Percentiles rank a stretch among this genome's conserved stretches.
phyloP scores from a whole-genome alignment of 2,797 vertebrate species.

The Urophycis tenuis region DNA sequence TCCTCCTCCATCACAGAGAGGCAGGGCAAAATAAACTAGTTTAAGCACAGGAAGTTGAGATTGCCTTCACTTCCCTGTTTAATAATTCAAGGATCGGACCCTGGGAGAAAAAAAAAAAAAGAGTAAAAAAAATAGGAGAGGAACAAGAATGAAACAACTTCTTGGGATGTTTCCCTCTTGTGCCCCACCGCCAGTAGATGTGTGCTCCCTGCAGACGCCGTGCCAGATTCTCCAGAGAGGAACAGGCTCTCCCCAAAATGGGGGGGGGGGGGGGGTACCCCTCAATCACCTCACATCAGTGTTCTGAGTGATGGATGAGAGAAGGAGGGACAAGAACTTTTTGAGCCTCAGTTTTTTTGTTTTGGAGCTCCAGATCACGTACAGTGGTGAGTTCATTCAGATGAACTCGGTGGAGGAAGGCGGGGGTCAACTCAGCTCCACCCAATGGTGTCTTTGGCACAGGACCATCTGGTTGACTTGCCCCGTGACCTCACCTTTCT shows the following conservation, averaged over 20 bases:
- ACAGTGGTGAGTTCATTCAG: background rate
- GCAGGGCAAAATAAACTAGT: background rate
- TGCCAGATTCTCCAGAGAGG: constrained; percentile 39
- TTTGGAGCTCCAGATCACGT: too few species aligned
- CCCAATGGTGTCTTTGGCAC: too few species aligned
- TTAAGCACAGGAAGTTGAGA: constrained; percentile 15
- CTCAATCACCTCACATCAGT: too few species aligned
- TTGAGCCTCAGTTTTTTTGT: background rate
- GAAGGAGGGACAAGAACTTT: background rate
- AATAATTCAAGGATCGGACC: constrained; percentile 61
- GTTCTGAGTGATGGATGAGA: background rate
- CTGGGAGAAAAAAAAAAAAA: constrained; percentile 33
- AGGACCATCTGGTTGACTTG: background rate
- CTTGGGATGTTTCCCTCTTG: constrained; percentile 3
- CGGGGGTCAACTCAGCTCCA: background rate
- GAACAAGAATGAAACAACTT: constrained; percentile 6
- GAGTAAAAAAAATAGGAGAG: constrained; percentile 48
- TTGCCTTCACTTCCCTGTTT: constrained; percentile 45
- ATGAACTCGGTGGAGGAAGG: background rate
- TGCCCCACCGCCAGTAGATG: background rate
- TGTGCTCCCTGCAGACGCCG: constrained; percentile 15
- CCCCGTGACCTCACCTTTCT: too few species aligned
- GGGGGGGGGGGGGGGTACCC: background rate
- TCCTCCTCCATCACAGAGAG: background rate
- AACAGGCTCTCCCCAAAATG: background rate